phyloP scores from a whole-genome alignment of 2,113 vertebrate genomes.

The Phyllostomus discolor region DNA sequence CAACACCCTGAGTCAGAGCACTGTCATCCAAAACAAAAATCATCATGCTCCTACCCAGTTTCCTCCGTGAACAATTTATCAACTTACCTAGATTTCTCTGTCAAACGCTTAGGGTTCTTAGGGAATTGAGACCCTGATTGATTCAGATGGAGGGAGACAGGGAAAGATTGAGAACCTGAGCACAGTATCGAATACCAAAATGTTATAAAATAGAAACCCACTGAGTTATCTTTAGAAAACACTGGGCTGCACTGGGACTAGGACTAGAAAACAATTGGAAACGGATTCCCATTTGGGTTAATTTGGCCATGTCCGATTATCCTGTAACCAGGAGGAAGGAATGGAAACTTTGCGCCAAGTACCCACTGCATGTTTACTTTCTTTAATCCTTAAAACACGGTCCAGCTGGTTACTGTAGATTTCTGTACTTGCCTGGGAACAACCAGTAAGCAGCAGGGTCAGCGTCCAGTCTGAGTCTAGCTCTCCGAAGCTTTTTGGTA shows the following conservation, averaged over 20 bases:
- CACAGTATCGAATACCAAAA: not conserved
- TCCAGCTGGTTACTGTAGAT: not conserved
- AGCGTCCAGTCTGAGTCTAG: not conserved
- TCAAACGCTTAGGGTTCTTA: not conserved
- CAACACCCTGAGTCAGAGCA: not conserved
- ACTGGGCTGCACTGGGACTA: not conserved
- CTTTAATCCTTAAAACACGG: not conserved
- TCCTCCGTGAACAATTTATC: not conserved
- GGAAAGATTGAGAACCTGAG: not conserved
- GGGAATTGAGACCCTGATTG: not conserved
- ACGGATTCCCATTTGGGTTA: not conserved
- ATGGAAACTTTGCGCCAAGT: not conserved
- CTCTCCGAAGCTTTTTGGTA: not conserved
- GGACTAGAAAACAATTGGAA: conserved; percentile 1
- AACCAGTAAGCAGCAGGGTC: not conserved
- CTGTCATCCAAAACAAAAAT: too few relatives aligned
- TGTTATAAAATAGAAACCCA: not conserved
- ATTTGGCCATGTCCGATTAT: not conserved
- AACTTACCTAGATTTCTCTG: not conserved
- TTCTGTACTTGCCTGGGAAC: not conserved
- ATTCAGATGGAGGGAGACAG: not conserved
- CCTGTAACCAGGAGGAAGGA: not conserved
- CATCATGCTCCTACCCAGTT: not conserved
- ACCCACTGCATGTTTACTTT: not conserved
- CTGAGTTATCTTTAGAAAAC: not conserved